These are phyloP conservation scores for Apodemus agrarius DNA, from an alignment of 2,797 vertebrate species.

Conservation along the genomic window DNA sequence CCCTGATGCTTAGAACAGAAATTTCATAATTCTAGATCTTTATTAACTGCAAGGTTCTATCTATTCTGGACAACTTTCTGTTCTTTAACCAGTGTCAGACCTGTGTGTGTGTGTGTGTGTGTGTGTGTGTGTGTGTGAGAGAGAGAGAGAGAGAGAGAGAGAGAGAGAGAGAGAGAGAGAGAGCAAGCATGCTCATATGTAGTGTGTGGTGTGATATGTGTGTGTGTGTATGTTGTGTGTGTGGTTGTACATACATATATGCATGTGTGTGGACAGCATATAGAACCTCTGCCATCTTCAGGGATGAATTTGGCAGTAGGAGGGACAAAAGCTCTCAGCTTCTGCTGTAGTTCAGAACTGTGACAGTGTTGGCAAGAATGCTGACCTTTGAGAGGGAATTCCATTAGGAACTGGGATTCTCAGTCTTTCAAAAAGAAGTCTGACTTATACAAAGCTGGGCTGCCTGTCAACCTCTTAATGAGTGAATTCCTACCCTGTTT, in stretches of 20 bases:
- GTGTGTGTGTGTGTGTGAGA: neutral
- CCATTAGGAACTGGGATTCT: conserved; percentile 40
- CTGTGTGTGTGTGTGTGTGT: too few relatives aligned
- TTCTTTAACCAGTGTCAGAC: neutral
- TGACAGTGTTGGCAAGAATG: neutral
- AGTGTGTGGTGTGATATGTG: neutral
- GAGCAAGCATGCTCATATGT: too few relatives aligned
- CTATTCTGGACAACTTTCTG: conserved; percentile 24
- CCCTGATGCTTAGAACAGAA: conserved; percentile 3
- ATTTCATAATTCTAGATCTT: neutral
- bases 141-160: too few relatives aligned
- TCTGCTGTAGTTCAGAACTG: conserved; percentile 2
- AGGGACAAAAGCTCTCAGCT: neutral
- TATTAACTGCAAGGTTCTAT: neutral
- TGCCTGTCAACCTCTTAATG: neutral
- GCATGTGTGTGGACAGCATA: neutral
- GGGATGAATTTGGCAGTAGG: neutral
- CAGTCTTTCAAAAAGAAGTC: neutral
- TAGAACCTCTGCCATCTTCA: too few relatives aligned
- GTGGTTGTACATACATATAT: neutral
- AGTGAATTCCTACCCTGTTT: neutral
- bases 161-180: too few relatives aligned
- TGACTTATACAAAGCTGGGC: neutral
- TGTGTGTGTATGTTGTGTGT: neutral
- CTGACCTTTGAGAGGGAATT: neutral